Base-by-base conservation (phyloP, 2,888 invertebrate species). In the Andrena hattorfiana region DNA sequence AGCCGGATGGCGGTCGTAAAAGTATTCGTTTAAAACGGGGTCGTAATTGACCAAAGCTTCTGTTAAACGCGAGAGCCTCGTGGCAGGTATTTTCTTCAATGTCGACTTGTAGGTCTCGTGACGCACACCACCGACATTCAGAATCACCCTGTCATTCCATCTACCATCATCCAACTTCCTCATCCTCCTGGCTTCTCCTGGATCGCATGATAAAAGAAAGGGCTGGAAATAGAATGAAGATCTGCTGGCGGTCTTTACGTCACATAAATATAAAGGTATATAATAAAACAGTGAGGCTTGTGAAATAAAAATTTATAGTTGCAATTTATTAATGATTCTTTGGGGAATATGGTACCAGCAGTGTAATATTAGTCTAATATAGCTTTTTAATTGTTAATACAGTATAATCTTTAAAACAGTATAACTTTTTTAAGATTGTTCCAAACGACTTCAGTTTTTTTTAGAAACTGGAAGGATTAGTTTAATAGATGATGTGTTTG, bases 31-130 rank as follows among this genome's bases (percentile, higher is more conserved):
- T 92, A 99, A 96, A 92, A 99, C 98, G 62, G 99, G 99, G 95
- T 99, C 99, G 95, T 99, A 99, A 95, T 99, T 99, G 94, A 98
- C 99, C 92, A 99, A 95, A 56, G 99, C 99, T 95, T 99, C 99
- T 76, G 98, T 98, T 86, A 99, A 96, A 85, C 98, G 95, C 49
- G 99, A 99, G 87, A 99, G 95, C 83, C 99, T 95, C 69, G 99
- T 99, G 91, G 99, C 99, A 28, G 99, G 99, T 93, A 99, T 99
- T 95, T 99, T 99, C 95, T 98, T 99, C 92, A 99, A 95, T 81
- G 99, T 99, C 85, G 98, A 98, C 95, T 98, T 98, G 95, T 98
- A 98, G 77, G 98, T 98, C 95, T 98, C 99, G 95, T 99, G 99
- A 73, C 99, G 96, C 92, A 99, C 99, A 66, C 99, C 99, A 60